Evolutionary conservation across 2,113 vertebrate genomes (phyloP), one percentile per base, ranked within the genome.

Genomic region (Callipepla squamata): DNA sequence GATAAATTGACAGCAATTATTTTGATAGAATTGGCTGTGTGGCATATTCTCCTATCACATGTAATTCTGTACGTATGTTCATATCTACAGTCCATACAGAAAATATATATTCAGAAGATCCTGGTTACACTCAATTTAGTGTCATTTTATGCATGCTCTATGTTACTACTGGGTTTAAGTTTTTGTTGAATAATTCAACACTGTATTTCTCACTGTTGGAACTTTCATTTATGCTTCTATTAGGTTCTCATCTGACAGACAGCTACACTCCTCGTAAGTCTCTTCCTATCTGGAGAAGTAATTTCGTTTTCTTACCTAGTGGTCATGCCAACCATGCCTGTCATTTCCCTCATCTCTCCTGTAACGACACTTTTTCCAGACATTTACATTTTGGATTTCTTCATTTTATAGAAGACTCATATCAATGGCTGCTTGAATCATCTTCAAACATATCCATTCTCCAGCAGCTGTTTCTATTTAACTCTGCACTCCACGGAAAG

Each of bases 111-210:
- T 89, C 87, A 80, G 81, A 92, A 75, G 36, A 19, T 18, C 4
- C 16, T 9, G 76, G 34, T 63, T 73, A 59, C 55, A 13, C 74
- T 76, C 61, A 62, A 85, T 96, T 85, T 36, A 48, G 44, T 80
- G 84, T 80, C 81, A 23, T 66, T 94, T 91, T 75, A 73, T 58
- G 55, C 72, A 92, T 85, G 23, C 74, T 94, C 48, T 91, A 11
- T 50, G 42, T 91, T 94, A 73, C 36, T 51, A 80, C 17, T 80
- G 28, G 22, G 59, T 47, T 90, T 89, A 59, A 74, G 80, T 55
- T 75, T 76, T 51, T 80, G 11, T 78, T 95, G 84, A 97, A 96
- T 93, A 95, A 97, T 96, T 96, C 85, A 94, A 18, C 6, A 11
- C 72, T 40, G 44, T 66, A 69, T 91, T 63, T 94, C 77, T 80